Conservation (phyloP, 2,888 invertebrate species). For the Ennomos fuscantarius region DNA sequence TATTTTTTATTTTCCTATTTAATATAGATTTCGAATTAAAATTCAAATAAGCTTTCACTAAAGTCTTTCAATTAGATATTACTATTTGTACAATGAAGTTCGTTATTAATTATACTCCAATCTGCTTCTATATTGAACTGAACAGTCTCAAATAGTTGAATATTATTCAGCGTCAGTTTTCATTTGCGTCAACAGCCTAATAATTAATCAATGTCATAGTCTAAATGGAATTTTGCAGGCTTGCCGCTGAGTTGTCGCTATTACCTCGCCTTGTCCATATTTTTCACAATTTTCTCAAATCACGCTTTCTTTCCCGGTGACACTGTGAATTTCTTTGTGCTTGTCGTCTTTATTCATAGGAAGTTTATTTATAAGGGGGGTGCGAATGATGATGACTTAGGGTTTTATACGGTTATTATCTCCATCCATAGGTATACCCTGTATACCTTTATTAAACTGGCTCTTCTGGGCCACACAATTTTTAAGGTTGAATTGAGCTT, state of each 20-base stretch:
- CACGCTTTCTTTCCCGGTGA: slow-evolving; percentile 44
- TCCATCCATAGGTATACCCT: too few species aligned
- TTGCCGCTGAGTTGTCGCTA: slow-evolving; percentile 44
- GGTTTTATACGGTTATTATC: not conserved
- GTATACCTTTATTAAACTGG: too few species aligned
- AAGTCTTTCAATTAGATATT: too few species aligned
- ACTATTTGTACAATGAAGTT: too few species aligned
- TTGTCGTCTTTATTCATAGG: slow-evolving; percentile 16
- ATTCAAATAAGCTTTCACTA: too few species aligned
- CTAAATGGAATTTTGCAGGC: slow-evolving; percentile 57
- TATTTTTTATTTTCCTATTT: too few species aligned
- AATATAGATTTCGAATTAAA: too few species aligned
- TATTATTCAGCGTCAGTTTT: not conserved
- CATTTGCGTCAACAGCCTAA: slow-evolving; percentile 28
- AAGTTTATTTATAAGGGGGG: not conserved
- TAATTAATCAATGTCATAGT: slow-evolving; percentile 62
- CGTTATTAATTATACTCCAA: too few species aligned
- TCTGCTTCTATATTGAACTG: too few species aligned
- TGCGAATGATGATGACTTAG: slow-evolving; percentile 1
- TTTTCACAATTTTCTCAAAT: slow-evolving; percentile 51
- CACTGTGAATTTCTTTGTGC: slow-evolving; percentile 37
- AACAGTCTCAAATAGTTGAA: too few species aligned
- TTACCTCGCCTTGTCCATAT: slow-evolving; percentile 50
- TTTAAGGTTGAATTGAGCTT: too few species aligned
- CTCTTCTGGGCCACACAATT: too few species aligned